These are phyloP conservation scores for Podarcis raffonei DNA, from an alignment of 2,113 vertebrate species.

Conservation along the genomic window DNA sequence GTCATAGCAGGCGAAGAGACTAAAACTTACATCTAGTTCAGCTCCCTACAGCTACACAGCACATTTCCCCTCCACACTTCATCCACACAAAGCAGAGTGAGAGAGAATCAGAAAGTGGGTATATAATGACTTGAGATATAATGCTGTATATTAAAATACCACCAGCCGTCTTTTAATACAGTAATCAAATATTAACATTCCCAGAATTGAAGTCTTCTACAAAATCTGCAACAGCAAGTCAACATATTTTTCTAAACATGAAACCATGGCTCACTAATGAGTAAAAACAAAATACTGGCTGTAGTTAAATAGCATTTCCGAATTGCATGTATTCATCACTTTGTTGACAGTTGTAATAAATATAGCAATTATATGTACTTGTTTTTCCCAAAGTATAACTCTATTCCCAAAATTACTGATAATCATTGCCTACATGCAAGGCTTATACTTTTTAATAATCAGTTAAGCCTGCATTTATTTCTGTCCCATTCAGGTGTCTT, in stretches of 20 bases:
- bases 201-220: not conserved
- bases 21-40: not conserved
- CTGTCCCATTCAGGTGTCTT: not conserved
- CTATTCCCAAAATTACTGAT: not conserved
- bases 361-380: slow-evolving; percentile 17
- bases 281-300: slow-evolving; percentile 21
- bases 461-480: slow-evolving; percentile 11
- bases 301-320: slow-evolving; percentile 1
- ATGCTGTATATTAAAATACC: not conserved
- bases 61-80: not conserved
- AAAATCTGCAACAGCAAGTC: slow-evolving; percentile 26
- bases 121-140: not conserved
- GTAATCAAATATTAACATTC: slow-evolving; percentile 50
- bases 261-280: slow-evolving; percentile 18
- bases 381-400: slow-evolving; percentile 17
- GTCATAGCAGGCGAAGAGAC: not conserved
- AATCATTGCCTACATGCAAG: not conserved
- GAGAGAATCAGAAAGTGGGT: not conserved
- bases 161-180: slow-evolving; percentile 32
- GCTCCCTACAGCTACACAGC: not conserved
- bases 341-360: slow-evolving; percentile 16
- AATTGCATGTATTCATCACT: fast-evolving
- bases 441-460: slow-evolving; percentile 11
- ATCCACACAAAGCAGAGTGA: not conserved
- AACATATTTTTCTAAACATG: slow-evolving; percentile 26